Evolutionary conservation across 2,797 vertebrate species (phyloP), one percentile per base, ranked within the genome.

Genomic region (Notolabrus celidotus): DNA sequence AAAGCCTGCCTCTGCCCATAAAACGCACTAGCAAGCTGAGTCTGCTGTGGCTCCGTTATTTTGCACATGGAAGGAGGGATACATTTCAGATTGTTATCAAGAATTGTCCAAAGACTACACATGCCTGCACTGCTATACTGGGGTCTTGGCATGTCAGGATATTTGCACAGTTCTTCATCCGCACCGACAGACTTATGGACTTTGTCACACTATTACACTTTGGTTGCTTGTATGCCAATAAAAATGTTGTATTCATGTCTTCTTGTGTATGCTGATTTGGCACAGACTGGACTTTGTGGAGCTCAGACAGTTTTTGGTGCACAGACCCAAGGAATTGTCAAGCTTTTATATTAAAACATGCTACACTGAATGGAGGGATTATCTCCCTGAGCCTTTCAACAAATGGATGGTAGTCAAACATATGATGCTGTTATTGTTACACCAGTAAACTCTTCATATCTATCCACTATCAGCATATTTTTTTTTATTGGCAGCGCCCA

Each of bases 61-160:
- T 82, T 88, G 84, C 83, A 74, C 82, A 73, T 74, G 77, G 83
- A 87, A 73, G 73, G 46, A 54, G 57, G 65, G 78, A 79, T 87
- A 56, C 15, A 45, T 90, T 91, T 88, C 85, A 91, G 86, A 89
- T 93, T 91, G 87, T 92, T 92, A 92, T 92, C 90, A 86, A 80
- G 73, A 79, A 82, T 79, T 82, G 87, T 92, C 91, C 91, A 92
- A 92, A 87, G 90, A 88, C 87, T 89, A 91, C 89, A 91, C 82
- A 84, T 86, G 82, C 87, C 82, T 89, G 83, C 79, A 86, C 76
- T 84, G 87, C 87, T 87, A 83, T 79, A 89, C 84, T 74, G 77
- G 82, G 82, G 67, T 88, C 76, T 79, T 86, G 87, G 88, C 85
- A 86, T 60, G 10, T 63, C 61, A 41, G 42, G 36, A 16, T 93